Evolutionary conservation across 2,797 vertebrate genomes (phyloP), one percentile per base, ranked within the genome.

Genomic region (Urosaurus nigricauda): DNA sequence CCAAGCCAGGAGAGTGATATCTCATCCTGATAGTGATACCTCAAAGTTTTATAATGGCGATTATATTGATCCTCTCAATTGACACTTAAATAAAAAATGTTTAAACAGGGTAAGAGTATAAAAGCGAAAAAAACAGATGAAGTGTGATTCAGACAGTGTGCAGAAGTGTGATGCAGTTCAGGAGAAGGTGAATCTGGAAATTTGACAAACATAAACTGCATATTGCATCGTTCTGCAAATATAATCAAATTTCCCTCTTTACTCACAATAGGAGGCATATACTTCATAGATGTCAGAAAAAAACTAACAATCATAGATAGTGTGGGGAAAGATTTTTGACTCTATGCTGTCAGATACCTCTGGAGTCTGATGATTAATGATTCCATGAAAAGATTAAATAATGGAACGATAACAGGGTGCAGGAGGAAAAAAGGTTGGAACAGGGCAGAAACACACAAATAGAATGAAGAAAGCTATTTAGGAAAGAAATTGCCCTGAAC

Each of bases 351-450:
- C 71, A 19, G 19, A 56, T 82, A 32, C 73, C 90, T 21, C 63
- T 81, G 43, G 21, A 93, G 78, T 29, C 29, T 89, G 86, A 90
- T 90, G 88, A 94, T 90, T 93, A 92, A 92, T 89, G 82, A 68
- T 88, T 14, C 92, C 94, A 93, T 58, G 6, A 80, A 56, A 90
- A 90, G 74, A 92, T 92, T 87, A 92, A 90, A 51, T 78, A 90
- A 92, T 88, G 7, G 71, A 87, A 37, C n/a, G 43, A 74, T 53
- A 37, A 56, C n/a, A 75, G 58, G 29, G 58, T 13, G 51, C 14
- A 80, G 86, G 90, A 88, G 43, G 60, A 80, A 24, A 32, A 92
- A 93, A 86, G 2, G 81, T 68, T 90, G 63, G n/a, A 4, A 79
- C 40, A 88, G n/a, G 51, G 63, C 35, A 92, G 90, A 91, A 19